Evolutionary conservation across 2,797 vertebrate genomes (phyloP).

Genomic region (Liparis tanakae): DNA sequence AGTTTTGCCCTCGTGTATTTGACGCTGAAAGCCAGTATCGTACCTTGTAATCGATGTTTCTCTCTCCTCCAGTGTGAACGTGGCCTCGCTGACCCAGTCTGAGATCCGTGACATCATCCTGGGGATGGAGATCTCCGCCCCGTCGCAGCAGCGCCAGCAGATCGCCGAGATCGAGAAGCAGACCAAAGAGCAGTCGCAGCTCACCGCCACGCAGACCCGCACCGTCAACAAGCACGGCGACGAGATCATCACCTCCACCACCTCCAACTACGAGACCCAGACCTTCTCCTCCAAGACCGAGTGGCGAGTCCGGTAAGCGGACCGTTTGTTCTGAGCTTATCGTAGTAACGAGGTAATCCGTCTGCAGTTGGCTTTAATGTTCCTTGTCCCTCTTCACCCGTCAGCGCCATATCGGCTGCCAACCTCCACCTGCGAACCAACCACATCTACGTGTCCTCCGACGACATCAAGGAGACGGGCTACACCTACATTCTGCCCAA

Average conservation of each 20-base stretch:
- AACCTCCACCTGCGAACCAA: slow-evolving; percentile 98
- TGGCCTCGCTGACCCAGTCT: slow-evolving; percentile 97
- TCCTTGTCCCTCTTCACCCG: background rate
- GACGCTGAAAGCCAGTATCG: background rate
- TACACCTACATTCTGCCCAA: slow-evolving; percentile 99
- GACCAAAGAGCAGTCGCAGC: slow-evolving; percentile 98
- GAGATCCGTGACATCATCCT: slow-evolving; percentile 99
- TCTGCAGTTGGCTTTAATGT: slow-evolving; percentile 10
- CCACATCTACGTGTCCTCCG: slow-evolving; percentile 99
- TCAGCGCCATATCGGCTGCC: slow-evolving; percentile 97
- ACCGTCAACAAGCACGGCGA: slow-evolving; percentile 99
- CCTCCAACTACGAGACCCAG: slow-evolving; percentile 99
- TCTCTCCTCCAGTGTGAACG: slow-evolving; percentile 89
- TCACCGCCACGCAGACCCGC: slow-evolving; percentile 97
- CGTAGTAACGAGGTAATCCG: background rate
- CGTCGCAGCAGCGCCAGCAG: slow-evolving; percentile 98
- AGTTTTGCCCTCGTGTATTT: too few relatives aligned
- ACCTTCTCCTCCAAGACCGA: slow-evolving; percentile 99
- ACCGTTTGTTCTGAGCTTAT: background rate
- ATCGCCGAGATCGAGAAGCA: slow-evolving; percentile 99
- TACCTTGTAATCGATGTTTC: slow-evolving; percentile 5
- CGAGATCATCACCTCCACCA: slow-evolving; percentile 99
- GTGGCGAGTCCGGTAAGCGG: slow-evolving; percentile 95
- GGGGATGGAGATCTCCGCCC: slow-evolving; percentile 99
- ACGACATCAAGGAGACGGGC: slow-evolving; percentile 99